Conservation (phyloP, 30 jellyfish, hydroid and myxozoan genomes). For the Cassiopea andromeda region DNA sequence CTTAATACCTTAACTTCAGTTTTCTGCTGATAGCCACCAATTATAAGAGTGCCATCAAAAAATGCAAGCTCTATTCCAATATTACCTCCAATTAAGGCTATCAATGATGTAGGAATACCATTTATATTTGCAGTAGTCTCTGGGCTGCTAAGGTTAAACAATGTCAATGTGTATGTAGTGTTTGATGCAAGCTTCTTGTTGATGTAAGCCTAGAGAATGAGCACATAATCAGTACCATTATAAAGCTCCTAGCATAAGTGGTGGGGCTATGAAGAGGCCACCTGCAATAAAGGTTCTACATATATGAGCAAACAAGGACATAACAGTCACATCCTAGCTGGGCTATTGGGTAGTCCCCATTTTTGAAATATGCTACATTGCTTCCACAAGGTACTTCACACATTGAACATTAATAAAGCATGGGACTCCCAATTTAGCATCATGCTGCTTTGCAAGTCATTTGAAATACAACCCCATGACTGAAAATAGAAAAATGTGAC, state of each 20-base stretch:
- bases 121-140: slow-evolving; percentile 41
- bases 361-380: too few species aligned
- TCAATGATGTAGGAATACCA: slow-evolving; percentile 13
- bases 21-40: slow-evolving; percentile 56
- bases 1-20: slow-evolving; percentile 48
- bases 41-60: slow-evolving; percentile 36
- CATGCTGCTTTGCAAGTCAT: too few species aligned
- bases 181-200: slow-evolving; percentile 33
- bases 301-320: too few species aligned
- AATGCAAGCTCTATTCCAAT: slow-evolving; percentile 9
- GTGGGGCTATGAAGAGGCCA: too few species aligned
- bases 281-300: too few species aligned
- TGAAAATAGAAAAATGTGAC: too few species aligned
- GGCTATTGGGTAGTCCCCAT: too few species aligned
- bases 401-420: too few species aligned
- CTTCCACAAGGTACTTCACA: too few species aligned
- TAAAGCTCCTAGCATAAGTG: neutral
- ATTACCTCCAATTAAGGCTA: slow-evolving; percentile 38
- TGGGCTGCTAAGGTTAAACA: slow-evolving; percentile 35
- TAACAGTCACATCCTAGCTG: too few species aligned
- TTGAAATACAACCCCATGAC: too few species aligned
- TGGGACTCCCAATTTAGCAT: too few species aligned
- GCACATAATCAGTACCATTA: neutral
- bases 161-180: slow-evolving; percentile 25
- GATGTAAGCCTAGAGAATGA: slow-evolving; percentile 28